Percentiles rank a stretch among this genome's conserved stretches.
These are phyloP conservation scores for Parascotia fuliginaria DNA, from an alignment of 2,888 invertebrate genomes.

Conservation along the genomic window DNA sequence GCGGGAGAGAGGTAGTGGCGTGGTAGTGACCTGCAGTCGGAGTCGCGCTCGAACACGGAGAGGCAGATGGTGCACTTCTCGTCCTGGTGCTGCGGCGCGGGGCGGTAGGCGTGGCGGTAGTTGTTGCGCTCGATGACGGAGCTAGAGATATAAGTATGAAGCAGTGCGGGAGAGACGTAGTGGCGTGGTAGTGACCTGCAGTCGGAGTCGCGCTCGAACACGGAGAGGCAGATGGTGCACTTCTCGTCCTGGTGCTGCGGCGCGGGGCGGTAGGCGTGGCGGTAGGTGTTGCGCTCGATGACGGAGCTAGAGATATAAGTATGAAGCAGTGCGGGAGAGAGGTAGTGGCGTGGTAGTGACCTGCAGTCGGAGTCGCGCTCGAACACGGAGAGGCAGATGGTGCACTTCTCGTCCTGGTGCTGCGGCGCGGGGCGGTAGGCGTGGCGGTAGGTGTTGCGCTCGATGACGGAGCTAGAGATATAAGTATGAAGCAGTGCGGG, in stretches of 20 bases:
- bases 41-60: neutral
- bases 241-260: neutral
- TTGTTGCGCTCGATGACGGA: no score
- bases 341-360: no score
- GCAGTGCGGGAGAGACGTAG: no score
- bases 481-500: no score
- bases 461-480: no score
- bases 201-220: neutral
- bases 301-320: no score
- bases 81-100: neutral
- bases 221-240: neutral
- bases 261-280: neutral
- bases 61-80: neutral
- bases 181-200: no score
- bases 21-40: neutral
- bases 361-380: neutral
- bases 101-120: neutral
- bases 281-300: no score
- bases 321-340: no score
- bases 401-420: neutral
- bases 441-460: neutral
- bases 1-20: no score
- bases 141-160: no score
- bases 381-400: neutral
- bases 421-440: neutral